phyloP scores from a whole-genome alignment of 2,113 vertebrate species.

The Centrocercus urophasianus region DNA sequence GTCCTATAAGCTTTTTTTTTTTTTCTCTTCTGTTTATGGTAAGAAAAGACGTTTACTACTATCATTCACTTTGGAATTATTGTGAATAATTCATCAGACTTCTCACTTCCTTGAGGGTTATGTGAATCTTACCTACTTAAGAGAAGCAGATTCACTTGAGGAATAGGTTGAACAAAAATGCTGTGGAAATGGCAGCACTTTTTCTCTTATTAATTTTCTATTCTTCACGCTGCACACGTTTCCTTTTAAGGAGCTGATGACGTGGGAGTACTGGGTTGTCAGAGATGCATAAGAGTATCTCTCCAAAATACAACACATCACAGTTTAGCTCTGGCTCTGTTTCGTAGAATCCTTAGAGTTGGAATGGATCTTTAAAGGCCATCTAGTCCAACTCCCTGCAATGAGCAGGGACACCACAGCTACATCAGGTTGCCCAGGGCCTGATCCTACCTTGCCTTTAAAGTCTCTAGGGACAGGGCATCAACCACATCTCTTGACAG shows the following conservation, averaged over 20 bases:
- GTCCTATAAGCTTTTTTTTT: not conserved
- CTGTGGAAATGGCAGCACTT: not conserved
- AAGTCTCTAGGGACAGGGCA: no score
- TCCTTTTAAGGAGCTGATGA: constrained; percentile 1
- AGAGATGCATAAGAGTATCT: not conserved
- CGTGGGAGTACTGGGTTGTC: not conserved
- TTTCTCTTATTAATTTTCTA: not conserved
- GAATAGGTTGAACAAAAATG: not conserved
- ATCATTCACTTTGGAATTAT: not conserved
- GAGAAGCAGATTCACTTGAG: not conserved
- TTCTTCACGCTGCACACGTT: not conserved
- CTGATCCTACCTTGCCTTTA: no score
- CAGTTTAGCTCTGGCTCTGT: not conserved
- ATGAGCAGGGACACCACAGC: no score
- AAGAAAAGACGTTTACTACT: not conserved
- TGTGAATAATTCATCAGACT: not conserved
- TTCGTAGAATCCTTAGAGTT: no score
- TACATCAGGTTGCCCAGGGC: no score
- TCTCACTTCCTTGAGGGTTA: not conserved
- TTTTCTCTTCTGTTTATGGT: not conserved
- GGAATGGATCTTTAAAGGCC: no score
- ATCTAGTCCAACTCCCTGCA: no score
- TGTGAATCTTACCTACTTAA: not conserved
- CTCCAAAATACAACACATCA: not conserved
- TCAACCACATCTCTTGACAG: no score